Evolutionary conservation across 2,888 invertebrate species (phyloP).

Genomic region (Ptychoptera contaminata): DNA sequence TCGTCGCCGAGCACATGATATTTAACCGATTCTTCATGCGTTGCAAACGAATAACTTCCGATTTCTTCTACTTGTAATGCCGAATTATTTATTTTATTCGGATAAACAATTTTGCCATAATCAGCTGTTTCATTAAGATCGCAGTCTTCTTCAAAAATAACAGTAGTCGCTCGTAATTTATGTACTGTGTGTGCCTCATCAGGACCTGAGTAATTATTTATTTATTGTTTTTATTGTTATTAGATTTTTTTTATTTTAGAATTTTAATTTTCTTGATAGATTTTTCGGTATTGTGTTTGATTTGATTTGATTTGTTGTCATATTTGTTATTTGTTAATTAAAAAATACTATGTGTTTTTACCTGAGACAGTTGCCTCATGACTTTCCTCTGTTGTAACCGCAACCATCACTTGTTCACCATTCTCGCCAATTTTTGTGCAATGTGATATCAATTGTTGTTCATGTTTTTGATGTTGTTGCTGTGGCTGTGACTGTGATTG

Average conservation of each 20-base stretch:
- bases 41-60: constrained; percentile 25
- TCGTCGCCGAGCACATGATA: constrained; percentile 23
- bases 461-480: constrained; percentile 29
- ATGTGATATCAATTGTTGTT: constrained; percentile 26
- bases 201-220: constrained; percentile 41
- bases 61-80: constrained; percentile 40
- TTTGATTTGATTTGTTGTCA: not conserved
- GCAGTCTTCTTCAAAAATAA: constrained; percentile 37
- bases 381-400: constrained; percentile 42
- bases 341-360: constrained; percentile 23
- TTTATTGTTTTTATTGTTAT: constrained; percentile 26
- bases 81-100: constrained; percentile 36
- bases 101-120: constrained; percentile 30
- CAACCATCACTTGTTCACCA: constrained; percentile 30
- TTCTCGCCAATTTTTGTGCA: constrained; percentile 23
- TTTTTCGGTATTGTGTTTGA: no score
- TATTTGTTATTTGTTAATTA: not conserved
- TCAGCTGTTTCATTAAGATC: constrained; percentile 13
- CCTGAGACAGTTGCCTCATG: constrained; percentile 48
- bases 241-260: not conserved
- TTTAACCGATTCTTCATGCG: constrained; percentile 7
- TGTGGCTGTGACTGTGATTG: constrained; percentile 5
- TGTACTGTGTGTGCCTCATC: constrained; percentile 49
- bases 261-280: no score
- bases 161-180: constrained; percentile 44